phyloP scores from a whole-genome alignment of 2,113 vertebrate genomes.

The Suncus etruscus region DNA sequence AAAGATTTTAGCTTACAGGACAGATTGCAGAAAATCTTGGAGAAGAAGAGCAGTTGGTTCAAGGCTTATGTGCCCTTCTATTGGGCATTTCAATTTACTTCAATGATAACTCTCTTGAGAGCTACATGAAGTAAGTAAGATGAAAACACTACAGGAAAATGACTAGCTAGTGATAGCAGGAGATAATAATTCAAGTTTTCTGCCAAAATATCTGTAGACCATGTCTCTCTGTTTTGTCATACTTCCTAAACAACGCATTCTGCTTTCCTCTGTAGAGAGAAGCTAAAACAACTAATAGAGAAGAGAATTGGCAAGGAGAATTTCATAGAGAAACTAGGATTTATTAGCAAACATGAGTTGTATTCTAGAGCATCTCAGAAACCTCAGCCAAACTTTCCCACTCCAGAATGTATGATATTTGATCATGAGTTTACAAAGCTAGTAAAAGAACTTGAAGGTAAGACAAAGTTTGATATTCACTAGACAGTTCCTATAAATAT shows the following conservation, averaged over 20 bases:
- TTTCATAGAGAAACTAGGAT: constrained; percentile 97
- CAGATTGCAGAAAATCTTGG: constrained; percentile 99
- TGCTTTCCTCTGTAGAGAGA: constrained; percentile 90
- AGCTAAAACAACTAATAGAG: constrained; percentile 98
- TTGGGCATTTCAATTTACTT: constrained; percentile 99
- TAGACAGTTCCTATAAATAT: constrained; percentile 1
- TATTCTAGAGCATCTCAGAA: constrained; percentile 98
- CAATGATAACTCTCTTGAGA: constrained; percentile 98
- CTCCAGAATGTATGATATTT: constrained; percentile 97
- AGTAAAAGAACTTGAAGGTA: constrained; percentile 98
- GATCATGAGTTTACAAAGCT: constrained; percentile 99
- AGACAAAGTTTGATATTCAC: constrained; percentile 62
- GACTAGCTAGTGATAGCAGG: neutral
- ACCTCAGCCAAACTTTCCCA: constrained; percentile 95
- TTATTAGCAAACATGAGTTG: constrained; percentile 97
- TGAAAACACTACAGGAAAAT: neutral
- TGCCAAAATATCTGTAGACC: neutral
- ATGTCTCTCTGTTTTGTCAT: constrained; percentile 16
- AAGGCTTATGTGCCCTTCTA: constrained; percentile 96
- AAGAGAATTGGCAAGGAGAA: constrained; percentile 99
- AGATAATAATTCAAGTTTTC: neutral
- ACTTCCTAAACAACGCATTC: neutral
- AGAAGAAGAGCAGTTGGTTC: constrained; percentile 97
- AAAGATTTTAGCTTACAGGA: constrained; percentile 91
- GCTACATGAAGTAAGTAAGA: constrained; percentile 94